Percentiles rank a stretch among this genome's conserved stretches.
Conservation (phyloP, 2,797 vertebrate species). For the Leptatherina wallacei region DNA sequence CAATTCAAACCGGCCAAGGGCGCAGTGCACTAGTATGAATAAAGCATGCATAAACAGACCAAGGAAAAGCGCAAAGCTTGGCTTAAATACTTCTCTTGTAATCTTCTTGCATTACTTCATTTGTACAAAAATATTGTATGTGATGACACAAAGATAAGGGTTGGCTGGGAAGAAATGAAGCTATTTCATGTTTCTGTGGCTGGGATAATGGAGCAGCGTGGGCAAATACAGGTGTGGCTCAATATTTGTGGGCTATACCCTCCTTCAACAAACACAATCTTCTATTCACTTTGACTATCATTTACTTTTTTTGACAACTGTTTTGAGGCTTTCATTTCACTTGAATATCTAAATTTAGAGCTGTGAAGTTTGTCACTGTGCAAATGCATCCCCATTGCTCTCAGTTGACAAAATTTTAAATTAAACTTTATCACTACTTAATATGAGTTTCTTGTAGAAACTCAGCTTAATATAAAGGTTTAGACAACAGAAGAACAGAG, state of each 20-base stretch:
- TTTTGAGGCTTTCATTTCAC: slow-evolving; percentile 51
- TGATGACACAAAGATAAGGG: slow-evolving; percentile 44
- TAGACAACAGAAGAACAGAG: background rate
- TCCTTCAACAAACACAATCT: slow-evolving; percentile 82
- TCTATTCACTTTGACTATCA: slow-evolving; percentile 60
- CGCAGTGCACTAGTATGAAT: slow-evolving; percentile 39
- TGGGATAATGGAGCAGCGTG: slow-evolving; percentile 66
- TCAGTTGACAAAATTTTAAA: slow-evolving; percentile 7
- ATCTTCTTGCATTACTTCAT: slow-evolving; percentile 24
- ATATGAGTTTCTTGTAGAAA: background rate
- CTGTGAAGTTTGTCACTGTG: background rate
- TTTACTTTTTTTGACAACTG: slow-evolving; percentile 62
- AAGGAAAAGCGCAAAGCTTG: slow-evolving; percentile 23
- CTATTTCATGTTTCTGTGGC: slow-evolving; percentile 61
- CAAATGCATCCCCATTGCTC: background rate
- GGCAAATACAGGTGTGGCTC: slow-evolving; percentile 83
- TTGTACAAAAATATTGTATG: slow-evolving; percentile 17
- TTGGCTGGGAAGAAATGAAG: slow-evolving; percentile 22
- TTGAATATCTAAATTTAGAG: slow-evolving; percentile 9
- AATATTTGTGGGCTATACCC: slow-evolving; percentile 80
- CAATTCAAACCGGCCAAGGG: slow-evolving; percentile 34
- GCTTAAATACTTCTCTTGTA: slow-evolving; percentile 7
- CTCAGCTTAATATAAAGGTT: background rate
- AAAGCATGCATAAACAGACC: slow-evolving; percentile 42
- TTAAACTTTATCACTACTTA: background rate